Percentiles rank a stretch among this genome's conserved stretches.
Conservation (phyloP, 2,888 invertebrate species). For the Rhogogaster chlorosoma region DNA sequence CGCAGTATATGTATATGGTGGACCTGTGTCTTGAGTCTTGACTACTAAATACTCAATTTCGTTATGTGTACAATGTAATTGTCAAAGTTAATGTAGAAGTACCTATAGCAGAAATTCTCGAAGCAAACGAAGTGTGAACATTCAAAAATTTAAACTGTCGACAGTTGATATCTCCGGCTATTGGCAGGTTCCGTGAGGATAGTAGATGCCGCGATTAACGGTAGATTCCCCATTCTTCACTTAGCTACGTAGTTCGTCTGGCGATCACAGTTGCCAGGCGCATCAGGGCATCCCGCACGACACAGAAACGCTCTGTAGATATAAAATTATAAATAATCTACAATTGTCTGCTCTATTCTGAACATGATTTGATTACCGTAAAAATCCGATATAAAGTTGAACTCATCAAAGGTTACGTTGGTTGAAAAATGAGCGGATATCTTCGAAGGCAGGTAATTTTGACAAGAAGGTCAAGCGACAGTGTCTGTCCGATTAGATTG, state of each 20-base stretch:
- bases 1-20: no score
- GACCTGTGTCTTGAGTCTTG: no score
- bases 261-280: not conserved
- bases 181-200: not conserved
- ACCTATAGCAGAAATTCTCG: not conserved
- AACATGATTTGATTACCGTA: not conserved
- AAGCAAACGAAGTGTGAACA: not conserved
- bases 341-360: not conserved
- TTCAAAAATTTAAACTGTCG: not conserved
- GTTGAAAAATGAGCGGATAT: conserved; percentile 57
- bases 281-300: not conserved
- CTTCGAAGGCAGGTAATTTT: conserved; percentile 59
- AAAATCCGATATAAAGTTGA: not conserved
- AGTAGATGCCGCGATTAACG: not conserved
- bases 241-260: not conserved
- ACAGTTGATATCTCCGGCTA: not conserved
- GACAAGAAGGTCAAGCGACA: not conserved
- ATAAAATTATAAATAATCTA: not conserved
- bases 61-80: not conserved
- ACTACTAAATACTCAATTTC: not conserved
- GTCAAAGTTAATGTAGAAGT: not conserved
- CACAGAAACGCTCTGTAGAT: not conserved
- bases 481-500: not conserved
- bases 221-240: not conserved
- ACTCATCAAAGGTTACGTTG: not conserved